Evolutionary conservation across 2,888 invertebrate species (phyloP).

Genomic region (Apocheima hispidaria): DNA sequence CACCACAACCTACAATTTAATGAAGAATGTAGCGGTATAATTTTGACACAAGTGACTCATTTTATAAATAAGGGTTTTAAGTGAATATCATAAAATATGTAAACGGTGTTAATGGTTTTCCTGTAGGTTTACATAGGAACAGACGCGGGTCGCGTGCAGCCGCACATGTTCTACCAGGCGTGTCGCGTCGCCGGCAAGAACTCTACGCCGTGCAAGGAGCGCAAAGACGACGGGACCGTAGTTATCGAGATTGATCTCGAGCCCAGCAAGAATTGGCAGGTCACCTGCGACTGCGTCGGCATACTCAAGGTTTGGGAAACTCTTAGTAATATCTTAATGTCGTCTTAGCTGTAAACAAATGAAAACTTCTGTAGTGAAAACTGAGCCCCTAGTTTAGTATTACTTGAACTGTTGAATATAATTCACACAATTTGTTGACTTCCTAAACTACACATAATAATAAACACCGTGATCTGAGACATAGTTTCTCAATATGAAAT

Average conservation of each 20-base stretch:
- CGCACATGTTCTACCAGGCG: slow-evolving; percentile 99
- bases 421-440: no score
- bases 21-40: no score
- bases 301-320: slow-evolving; percentile 90
- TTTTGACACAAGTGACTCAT: no score
- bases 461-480: not conserved
- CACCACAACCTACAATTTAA: no score
- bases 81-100: no score
- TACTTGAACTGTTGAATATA: no score
- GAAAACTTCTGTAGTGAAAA: no score
- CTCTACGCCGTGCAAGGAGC: slow-evolving; percentile 96
- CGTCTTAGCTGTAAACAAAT: not conserved
- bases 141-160: slow-evolving; percentile 95
- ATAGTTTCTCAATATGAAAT: not conserved
- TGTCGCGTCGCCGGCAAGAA: slow-evolving; percentile 98
- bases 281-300: slow-evolving; percentile 98
- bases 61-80: no score
- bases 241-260: slow-evolving; percentile 97
- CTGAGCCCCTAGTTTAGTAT: no score
- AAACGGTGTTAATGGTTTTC: not conserved
- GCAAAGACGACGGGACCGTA: slow-evolving; percentile 97
- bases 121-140: slow-evolving; percentile 94
- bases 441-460: no score
- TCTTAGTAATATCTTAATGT: not conserved
- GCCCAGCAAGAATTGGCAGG: slow-evolving; percentile 95